A percentile compares a stretch with the other conserved stretches of the same genome.
Evolutionary conservation across 2,113 vertebrate genomes (phyloP).

Genomic region (Neogale vison): DNA sequence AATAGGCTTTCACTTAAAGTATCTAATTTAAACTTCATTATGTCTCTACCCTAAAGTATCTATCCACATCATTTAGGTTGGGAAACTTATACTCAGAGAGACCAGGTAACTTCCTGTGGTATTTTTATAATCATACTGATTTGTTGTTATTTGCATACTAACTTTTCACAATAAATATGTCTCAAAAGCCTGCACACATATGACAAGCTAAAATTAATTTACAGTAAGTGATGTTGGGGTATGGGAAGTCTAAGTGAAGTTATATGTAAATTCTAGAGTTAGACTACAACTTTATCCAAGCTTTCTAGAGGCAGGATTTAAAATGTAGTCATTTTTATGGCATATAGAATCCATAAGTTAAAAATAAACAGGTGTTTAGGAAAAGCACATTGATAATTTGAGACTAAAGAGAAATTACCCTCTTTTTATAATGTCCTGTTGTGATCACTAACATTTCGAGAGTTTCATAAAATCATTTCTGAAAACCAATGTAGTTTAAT

Average conservation of each 20-base stretch:
- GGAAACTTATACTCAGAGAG: not conserved
- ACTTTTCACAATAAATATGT: not conserved
- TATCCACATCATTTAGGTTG: not conserved
- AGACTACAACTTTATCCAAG: not conserved
- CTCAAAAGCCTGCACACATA: not conserved
- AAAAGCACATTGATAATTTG: not conserved
- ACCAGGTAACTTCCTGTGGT: not conserved
- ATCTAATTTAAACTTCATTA: not conserved
- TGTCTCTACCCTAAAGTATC: not conserved
- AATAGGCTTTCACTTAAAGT: not conserved
- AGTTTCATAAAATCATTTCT: not conserved
- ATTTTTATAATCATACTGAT: not conserved
- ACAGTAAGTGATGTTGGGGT: not conserved
- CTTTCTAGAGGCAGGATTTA: not conserved
- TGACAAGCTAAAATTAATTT: not conserved
- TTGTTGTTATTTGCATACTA: not conserved
- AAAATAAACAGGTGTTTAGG: not conserved
- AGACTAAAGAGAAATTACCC: not conserved
- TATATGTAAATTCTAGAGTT: not conserved
- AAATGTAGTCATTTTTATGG: not conserved
- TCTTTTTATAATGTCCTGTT: not conserved
- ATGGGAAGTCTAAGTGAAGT: not conserved
- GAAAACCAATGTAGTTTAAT: not conserved
- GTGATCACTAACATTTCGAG: not conserved
- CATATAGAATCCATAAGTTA: not conserved